These are phyloP conservation scores for Lamprologus lemairii DNA, from an alignment of 2,113 vertebrate genomes.

Conservation along the genomic window DNA sequence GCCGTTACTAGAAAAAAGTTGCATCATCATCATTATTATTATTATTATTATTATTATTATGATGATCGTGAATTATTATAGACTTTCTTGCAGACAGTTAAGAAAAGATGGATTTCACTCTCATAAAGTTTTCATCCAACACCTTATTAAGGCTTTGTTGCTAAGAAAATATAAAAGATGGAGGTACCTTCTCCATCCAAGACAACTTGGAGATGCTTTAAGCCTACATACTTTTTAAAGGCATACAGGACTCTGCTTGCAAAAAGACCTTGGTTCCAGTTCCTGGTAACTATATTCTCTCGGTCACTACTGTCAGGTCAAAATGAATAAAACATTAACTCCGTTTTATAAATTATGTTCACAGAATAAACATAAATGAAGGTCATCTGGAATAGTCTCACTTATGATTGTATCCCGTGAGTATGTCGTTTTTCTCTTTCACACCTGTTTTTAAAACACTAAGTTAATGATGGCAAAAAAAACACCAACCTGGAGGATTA, in stretches of 20 bases:
- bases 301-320: not conserved
- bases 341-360: accelerated
- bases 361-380: not conserved
- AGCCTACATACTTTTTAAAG: not conserved
- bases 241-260: not conserved
- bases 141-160: not conserved
- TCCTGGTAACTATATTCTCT: not conserved
- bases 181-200: not conserved
- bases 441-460: not conserved
- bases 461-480: not conserved
- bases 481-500: not conserved
- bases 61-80: not conserved
- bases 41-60: accelerated
- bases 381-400: not conserved
- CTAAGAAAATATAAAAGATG: not conserved
- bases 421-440: not conserved
- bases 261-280: not conserved
- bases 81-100: not conserved
- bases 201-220: not conserved
- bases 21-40: not conserved
- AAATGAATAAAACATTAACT: not conserved
- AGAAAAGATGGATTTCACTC: not conserved
- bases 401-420: not conserved
- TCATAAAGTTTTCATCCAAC: not conserved
- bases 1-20: not conserved